These are phyloP conservation scores for Pseudomyrmex sp. DNA, from an alignment of 1,140 invertebrate genomes.

Conservation along the genomic window DNA sequence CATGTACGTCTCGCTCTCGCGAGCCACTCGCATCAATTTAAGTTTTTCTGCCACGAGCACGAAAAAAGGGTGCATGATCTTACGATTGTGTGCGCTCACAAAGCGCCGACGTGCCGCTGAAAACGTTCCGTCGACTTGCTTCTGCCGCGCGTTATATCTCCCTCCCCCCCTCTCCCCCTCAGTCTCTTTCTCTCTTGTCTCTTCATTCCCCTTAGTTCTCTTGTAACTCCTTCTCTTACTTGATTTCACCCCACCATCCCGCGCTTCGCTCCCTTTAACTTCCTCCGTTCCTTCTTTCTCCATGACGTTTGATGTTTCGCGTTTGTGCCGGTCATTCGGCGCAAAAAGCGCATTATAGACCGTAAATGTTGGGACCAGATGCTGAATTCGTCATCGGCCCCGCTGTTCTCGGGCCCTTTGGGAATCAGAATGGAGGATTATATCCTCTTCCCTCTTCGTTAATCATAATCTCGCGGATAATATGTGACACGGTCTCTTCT, in stretches of 20 bases:
- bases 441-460: slow-evolving; percentile 21
- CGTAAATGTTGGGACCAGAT: slow-evolving; percentile 79
- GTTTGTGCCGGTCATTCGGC: slow-evolving; percentile 74
- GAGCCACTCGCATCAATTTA: slow-evolving; percentile 81
- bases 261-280: slow-evolving; percentile 52
- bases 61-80: slow-evolving; percentile 81
- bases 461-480: slow-evolving; percentile 63
- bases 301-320: slow-evolving; percentile 78
- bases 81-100: slow-evolving; percentile 82
- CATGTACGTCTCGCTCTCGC: slow-evolving; percentile 65
- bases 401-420: slow-evolving; percentile 42
- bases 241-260: slow-evolving; percentile 60
- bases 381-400: slow-evolving; percentile 65
- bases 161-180: slow-evolving; percentile 46
- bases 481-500: slow-evolving; percentile 13
- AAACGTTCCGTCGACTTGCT: slow-evolving; percentile 77
- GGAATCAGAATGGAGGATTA: slow-evolving; percentile 56
- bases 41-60: slow-evolving; percentile 75
- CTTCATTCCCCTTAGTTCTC: slow-evolving; percentile 58
- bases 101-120: slow-evolving; percentile 82
- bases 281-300: slow-evolving; percentile 66
- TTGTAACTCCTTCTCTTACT: slow-evolving; percentile 63
- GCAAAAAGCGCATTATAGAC: slow-evolving; percentile 82
- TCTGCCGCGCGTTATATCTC: slow-evolving; percentile 68
- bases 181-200: slow-evolving; percentile 33